phyloP scores from a whole-genome alignment of 2,113 vertebrate species.

The Cyanistes caeruleus region DNA sequence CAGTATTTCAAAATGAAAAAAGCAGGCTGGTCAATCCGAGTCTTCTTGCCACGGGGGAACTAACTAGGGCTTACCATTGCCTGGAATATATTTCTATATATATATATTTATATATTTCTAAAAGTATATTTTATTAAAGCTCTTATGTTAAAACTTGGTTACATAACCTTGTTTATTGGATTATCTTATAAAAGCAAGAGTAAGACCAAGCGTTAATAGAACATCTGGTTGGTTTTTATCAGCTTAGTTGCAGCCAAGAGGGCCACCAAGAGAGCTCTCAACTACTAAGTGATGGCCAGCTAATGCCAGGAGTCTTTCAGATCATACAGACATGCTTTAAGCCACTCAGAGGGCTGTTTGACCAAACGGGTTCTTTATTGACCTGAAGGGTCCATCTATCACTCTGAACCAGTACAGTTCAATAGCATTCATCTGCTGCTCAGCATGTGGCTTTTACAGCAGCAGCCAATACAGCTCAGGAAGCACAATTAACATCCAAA shows the following conservation, averaged over 20 bases:
- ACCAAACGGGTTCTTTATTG: neutral
- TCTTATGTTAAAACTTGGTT: slow-evolving; percentile 40
- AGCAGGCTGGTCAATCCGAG: neutral
- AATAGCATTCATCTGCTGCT: slow-evolving; percentile 41
- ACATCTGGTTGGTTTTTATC: slow-evolving; percentile 48
- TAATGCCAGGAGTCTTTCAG: slow-evolving; percentile 2
- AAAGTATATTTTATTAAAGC: slow-evolving; percentile 33
- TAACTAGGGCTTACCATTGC: neutral
- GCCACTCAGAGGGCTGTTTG: neutral
- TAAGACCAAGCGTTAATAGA: slow-evolving; percentile 26
- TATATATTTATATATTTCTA: neutral
- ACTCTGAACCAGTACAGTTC: slow-evolving; percentile 31
- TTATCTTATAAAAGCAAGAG: slow-evolving; percentile 29
- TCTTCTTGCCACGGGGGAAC: neutral
- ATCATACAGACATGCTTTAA: neutral
- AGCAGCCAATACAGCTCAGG: neutral
- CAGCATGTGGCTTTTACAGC: neutral
- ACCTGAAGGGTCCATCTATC: slow-evolving; percentile 33
- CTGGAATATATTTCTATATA: neutral
- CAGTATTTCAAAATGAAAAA: neutral
- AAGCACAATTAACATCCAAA: slow-evolving; percentile 32
- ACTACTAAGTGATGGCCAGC: neutral
- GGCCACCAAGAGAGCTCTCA: slow-evolving; percentile 33
- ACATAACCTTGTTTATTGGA: slow-evolving; percentile 45
- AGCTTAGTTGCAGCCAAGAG: slow-evolving; percentile 36